phyloP scores from a whole-genome alignment of 2,113 vertebrate genomes.

The Ptilonorhynchus violaceus region DNA sequence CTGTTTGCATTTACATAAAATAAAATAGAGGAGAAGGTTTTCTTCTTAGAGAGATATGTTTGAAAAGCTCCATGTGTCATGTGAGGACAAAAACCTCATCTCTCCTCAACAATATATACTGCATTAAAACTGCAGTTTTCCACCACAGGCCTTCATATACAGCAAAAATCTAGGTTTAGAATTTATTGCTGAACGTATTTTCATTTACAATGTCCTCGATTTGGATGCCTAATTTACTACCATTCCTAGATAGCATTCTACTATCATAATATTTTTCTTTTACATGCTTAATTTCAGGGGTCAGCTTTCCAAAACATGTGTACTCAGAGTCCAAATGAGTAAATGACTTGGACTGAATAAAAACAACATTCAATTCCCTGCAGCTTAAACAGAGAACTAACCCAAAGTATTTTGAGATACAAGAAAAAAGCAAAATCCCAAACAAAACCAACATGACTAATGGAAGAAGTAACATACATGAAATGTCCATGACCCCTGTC shows the following conservation, averaged over 20 bases:
- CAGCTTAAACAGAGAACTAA: not conserved
- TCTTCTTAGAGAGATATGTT: not conserved
- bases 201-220: not conserved
- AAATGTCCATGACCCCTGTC: not conserved
- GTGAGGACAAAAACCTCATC: not conserved
- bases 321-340: not conserved
- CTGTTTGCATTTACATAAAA: not conserved
- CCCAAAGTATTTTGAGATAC: not conserved
- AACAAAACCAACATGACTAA: not conserved
- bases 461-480: not conserved
- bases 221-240: not conserved
- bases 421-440: not conserved
- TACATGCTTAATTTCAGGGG: not conserved
- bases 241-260: not conserved
- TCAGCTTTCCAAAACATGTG: not conserved
- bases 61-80: not conserved
- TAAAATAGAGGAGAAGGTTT: not conserved
- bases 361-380: not conserved
- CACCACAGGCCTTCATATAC: accelerated
- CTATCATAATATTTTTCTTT: not conserved
- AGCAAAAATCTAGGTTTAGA: not conserved
- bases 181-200: not conserved
- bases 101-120: not conserved
- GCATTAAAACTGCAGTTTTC: not conserved
- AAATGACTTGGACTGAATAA: not conserved